Evolutionary conservation across 2,113 vertebrate species (phyloP).

Genomic region (Meriones unguiculatus): DNA sequence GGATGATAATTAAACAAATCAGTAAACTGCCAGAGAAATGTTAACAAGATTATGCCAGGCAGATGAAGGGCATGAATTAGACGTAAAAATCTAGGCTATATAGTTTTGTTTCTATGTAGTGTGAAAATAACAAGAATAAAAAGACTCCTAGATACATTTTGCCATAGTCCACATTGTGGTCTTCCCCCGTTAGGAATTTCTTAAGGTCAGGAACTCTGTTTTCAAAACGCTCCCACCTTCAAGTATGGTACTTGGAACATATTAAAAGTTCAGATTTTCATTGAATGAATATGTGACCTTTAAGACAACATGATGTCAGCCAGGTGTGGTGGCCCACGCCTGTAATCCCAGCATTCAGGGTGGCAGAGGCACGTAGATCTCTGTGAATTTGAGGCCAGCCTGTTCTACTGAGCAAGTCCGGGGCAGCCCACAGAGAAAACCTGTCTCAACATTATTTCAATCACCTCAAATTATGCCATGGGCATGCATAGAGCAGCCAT

Average conservation of each 20-base stretch:
- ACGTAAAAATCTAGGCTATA: conserved; percentile 31
- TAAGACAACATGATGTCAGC: not conserved
- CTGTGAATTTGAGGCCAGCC: no score
- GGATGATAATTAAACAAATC: conserved; percentile 51
- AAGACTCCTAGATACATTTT: not conserved
- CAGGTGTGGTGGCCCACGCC: not conserved
- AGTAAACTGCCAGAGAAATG: conserved; percentile 23
- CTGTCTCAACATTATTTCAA: not conserved
- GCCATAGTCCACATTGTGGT: not conserved
- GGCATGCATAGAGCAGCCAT: not conserved
- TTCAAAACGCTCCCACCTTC: not conserved
- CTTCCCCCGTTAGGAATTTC: not conserved
- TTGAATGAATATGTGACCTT: conserved; percentile 16
- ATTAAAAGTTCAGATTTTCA: not conserved
- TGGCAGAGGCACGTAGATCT: no score
- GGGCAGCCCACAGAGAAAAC: no score
- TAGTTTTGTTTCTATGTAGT: not conserved
- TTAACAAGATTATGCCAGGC: conserved; percentile 21
- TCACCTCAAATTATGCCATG: not conserved
- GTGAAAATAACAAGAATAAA: conserved; percentile 36
- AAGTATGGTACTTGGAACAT: not conserved
- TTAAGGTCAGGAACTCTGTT: not conserved
- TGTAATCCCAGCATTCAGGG: no score
- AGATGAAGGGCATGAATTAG: not conserved
- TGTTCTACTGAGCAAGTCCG: no score